Conservation (phyloP, 1,140 invertebrate genomes). For the Drosophila pallidifrons region DNA sequence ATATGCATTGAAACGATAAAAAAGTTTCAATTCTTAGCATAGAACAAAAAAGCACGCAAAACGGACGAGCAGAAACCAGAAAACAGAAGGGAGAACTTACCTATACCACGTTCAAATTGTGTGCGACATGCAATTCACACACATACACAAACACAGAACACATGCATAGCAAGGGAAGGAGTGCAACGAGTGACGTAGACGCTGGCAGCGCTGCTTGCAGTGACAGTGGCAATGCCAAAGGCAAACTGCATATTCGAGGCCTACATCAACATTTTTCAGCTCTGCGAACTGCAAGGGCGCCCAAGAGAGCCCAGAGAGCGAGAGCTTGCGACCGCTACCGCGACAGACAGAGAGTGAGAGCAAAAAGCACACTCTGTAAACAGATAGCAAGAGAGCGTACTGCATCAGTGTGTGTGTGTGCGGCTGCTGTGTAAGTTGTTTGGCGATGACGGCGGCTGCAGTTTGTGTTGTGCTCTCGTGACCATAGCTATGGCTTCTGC, state of each 20-base stretch:
- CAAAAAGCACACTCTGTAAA: constrained; percentile 15
- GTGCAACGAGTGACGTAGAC: not conserved
- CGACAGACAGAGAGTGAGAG: constrained; percentile 26
- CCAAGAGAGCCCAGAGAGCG: constrained; percentile 14
- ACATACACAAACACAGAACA: constrained; percentile 29
- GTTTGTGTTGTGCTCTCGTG: constrained; percentile 61
- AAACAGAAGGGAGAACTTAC: constrained; percentile 78
- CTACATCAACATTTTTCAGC: constrained; percentile 79
- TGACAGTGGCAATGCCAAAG: constrained; percentile 83
- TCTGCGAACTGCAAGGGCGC: constrained; percentile 60
- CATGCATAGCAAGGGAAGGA: constrained; percentile 34
- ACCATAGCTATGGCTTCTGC: constrained; percentile 67
- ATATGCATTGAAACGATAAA: constrained; percentile 70
- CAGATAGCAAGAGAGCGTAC: constrained; percentile 13
- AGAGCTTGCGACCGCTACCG: constrained; percentile 13
- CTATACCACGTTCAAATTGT: constrained; percentile 73
- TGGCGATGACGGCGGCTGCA: constrained; percentile 27
- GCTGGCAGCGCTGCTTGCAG: constrained; percentile 66
- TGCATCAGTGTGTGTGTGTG: constrained; percentile 26
- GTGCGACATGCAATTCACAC: constrained; percentile 69
- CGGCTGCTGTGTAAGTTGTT: constrained; percentile 53
- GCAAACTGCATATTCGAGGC: constrained; percentile 82
- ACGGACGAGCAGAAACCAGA: constrained; percentile 53
- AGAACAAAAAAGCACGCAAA: constrained; percentile 69
- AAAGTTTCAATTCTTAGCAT: constrained; percentile 68